These are phyloP conservation scores for Barypeithes pellucidus DNA, from an alignment of 2,888 invertebrate species.

Conservation along the genomic window DNA sequence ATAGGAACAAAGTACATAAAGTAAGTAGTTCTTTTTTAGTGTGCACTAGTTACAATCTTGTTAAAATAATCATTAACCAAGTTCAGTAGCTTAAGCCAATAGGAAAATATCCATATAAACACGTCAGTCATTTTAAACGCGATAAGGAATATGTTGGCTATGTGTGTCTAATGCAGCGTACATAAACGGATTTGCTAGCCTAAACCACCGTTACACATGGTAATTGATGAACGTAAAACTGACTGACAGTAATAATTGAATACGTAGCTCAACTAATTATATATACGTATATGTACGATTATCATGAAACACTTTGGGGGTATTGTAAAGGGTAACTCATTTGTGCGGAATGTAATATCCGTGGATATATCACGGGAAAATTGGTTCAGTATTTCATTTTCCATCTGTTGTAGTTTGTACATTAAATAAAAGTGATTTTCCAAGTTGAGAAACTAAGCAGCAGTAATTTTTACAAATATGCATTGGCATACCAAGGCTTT, in stretches of 20 bases:
- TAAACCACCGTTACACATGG: constrained; percentile 20
- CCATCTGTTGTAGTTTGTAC: background rate
- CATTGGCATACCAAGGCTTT: too few relatives aligned
- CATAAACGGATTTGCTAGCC: constrained; percentile 6
- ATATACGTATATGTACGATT: constrained; percentile 27
- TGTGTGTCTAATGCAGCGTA: constrained; percentile 23
- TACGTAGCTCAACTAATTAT: constrained; percentile 11
- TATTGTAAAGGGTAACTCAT: constrained; percentile 4
- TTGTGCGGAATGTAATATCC: constrained; percentile 4
- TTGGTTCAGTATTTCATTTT: constrained; percentile 2
- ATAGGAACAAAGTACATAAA: too few relatives aligned
- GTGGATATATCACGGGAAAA: background rate
- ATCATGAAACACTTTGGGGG: constrained; percentile 16
- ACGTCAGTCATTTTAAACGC: background rate
- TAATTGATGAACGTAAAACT: constrained; percentile 31
- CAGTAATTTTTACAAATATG: too few relatives aligned
- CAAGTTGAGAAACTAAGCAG: too few relatives aligned
- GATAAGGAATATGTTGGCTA: constrained; percentile 1
- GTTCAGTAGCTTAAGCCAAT: background rate
- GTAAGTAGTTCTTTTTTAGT: too few relatives aligned
- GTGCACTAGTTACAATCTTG: background rate
- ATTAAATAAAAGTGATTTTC: too few relatives aligned
- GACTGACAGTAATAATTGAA: constrained; percentile 23
- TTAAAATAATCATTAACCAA: too few relatives aligned
- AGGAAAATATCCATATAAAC: constrained; percentile 1